Evolutionary conservation across 1,140 invertebrate genomes (phyloP).

Genomic region (Drosophila nannoptera): DNA sequence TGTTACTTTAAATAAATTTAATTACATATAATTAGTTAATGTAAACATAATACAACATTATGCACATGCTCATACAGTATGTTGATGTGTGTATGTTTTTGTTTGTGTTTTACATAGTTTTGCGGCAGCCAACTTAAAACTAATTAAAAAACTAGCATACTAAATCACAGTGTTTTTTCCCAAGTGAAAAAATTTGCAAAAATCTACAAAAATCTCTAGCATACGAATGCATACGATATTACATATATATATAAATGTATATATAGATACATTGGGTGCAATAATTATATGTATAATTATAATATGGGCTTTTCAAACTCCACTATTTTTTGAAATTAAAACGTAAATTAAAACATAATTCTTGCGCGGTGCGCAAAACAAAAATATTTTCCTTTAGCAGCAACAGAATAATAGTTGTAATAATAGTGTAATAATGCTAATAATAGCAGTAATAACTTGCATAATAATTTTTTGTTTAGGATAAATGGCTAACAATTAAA

Average conservation of each 20-base stretch:
- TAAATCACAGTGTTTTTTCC: constrained; percentile 79
- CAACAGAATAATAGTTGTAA: constrained; percentile 44
- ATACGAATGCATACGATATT: constrained; percentile 42
- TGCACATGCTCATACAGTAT: constrained; percentile 50
- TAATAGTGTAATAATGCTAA: constrained; percentile 36
- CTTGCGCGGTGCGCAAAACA: constrained; percentile 32
- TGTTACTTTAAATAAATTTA: constrained; percentile 67
- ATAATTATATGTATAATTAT: constrained; percentile 23
- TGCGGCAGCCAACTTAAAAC: constrained; percentile 57
- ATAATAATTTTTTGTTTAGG: constrained; percentile 46
- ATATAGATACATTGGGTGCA: constrained; percentile 5
- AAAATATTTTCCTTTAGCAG: constrained; percentile 30
- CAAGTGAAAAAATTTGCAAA: constrained; percentile 75
- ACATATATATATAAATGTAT: background rate
- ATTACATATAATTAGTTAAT: constrained; percentile 72
- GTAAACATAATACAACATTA: constrained; percentile 63
- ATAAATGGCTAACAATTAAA: constrained; percentile 75
- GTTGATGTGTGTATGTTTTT: constrained; percentile 8
- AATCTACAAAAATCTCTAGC: constrained; percentile 67
- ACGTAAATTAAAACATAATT: constrained; percentile 66
- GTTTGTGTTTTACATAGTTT: constrained; percentile 20
- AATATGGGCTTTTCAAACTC: constrained; percentile 31
- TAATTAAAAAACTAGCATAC: constrained; percentile 78
- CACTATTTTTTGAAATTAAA: constrained; percentile 49
- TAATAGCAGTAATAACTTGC: constrained; percentile 25